Base-by-base conservation (phyloP, 2,797 vertebrate species). In the Mallotus villosus region DNA sequence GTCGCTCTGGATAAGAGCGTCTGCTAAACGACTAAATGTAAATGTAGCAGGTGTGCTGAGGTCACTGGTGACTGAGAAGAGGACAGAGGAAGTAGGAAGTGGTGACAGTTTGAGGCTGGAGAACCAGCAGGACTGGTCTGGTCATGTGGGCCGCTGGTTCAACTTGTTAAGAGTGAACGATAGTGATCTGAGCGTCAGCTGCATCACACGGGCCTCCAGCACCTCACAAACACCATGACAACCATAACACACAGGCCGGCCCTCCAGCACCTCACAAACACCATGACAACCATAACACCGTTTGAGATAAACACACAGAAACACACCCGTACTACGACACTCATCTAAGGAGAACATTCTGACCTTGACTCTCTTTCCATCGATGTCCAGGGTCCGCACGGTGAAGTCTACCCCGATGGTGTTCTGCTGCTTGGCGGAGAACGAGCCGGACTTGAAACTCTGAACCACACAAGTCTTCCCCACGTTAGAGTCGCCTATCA, bases 381-480 rank as follows among this genome's bases (percentile, higher is more conserved):
- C 92, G 0, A 99, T 94, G 11, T 94, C 90, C 67, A 98, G 25
- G 0, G 96, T 96, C 22, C 95, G 92, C 7, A 99, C 97, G 0
- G 95, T 97, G 86, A 99, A 99, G 83, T 99, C 97, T 71, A 99
- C 97, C 0, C 97, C 97, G 0, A 99, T 99, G 4, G 97, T 99
- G 91, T 97, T 99, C 85, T 98, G 97, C 83, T 97, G 96, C 4
- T 81, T 92, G 85, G 95, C 94, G 0, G 84, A 83, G 87, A 94
- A 99, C 72, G 91, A 78, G n/a, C 96, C 96, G 0, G 95, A 95
- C 74, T 94, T 97, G 90, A 99, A 99, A 68, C 95, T 96, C 79
- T 97, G 97, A n/a, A 99, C 96, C 83, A 99, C 94, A 4, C 96
- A 97, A 0, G 97, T 99, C 88, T 99, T 99, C 1, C 97, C 97